Percentiles rank a stretch among this genome's conserved stretches.
Evolutionary conservation across 30 jellyfish, hydroid and myxozoan species (phyloP).

Genomic region (Chrysaora quinquecirrha): DNA sequence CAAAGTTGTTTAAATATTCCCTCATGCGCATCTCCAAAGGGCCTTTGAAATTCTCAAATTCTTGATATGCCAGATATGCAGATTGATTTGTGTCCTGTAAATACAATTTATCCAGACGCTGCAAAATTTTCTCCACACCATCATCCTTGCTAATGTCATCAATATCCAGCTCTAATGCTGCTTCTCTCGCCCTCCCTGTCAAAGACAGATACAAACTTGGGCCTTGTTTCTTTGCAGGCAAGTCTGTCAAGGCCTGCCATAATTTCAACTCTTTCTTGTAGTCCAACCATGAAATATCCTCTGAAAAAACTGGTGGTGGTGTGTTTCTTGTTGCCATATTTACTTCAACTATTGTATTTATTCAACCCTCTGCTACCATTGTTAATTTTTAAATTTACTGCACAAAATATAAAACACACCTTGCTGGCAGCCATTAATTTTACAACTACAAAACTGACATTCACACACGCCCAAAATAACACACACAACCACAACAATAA

Average conservation of each 20-base stretch:
- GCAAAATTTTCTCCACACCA: constrained; percentile 23
- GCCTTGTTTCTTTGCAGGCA: constrained; percentile 47
- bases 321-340: constrained; percentile 16
- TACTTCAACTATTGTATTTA: not conserved
- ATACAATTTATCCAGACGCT: constrained; percentile 52
- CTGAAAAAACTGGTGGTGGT: constrained; percentile 6
- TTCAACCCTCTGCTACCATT: constrained; percentile 9
- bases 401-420: not conserved
- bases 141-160: not conserved
- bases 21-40: constrained; percentile 40
- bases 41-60: constrained; percentile 37
- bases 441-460: constrained; percentile 9
- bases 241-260: constrained; percentile 59
- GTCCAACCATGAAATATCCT: constrained; percentile 29
- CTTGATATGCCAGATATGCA: constrained; percentile 35
- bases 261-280: constrained; percentile 48
- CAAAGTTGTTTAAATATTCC: constrained; percentile 29
- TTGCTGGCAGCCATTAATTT: constrained; percentile 24
- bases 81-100: constrained; percentile 27
- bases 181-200: constrained; percentile 36
- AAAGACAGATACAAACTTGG: constrained; percentile 21
- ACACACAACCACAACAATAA: constrained; percentile 13
- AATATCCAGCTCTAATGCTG: constrained; percentile 22
- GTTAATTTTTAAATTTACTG: not conserved
- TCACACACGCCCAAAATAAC: constrained; percentile 29